These are phyloP conservation scores for Aegithalos caudatus DNA, from an alignment of 2,113 vertebrate genomes.

Conservation along the genomic window DNA sequence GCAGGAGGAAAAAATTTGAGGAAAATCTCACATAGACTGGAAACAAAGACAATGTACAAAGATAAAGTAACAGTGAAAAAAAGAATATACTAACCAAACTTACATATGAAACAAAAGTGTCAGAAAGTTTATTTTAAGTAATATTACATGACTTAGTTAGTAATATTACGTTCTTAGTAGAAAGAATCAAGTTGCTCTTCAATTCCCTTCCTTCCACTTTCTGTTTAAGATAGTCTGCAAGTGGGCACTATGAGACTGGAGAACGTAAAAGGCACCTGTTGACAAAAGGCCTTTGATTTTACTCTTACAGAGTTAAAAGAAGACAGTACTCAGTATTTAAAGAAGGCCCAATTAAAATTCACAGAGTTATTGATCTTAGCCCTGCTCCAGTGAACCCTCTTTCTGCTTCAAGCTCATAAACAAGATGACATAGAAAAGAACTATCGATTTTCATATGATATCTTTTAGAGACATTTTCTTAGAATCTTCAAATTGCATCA, in stretches of 20 bases:
- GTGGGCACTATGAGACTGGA: not conserved
- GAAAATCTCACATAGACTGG: not conserved
- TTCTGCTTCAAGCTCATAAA: slow-evolving; percentile 32
- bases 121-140: not conserved
- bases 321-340: not conserved
- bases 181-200: not conserved
- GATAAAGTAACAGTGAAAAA: not conserved
- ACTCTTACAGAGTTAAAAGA: not conserved
- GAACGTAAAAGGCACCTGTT: not conserved
- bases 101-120: not conserved
- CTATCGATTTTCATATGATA: slow-evolving; percentile 28
- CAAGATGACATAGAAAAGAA: slow-evolving; percentile 23
- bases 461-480: not conserved
- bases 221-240: not conserved
- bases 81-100: not conserved
- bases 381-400: not conserved
- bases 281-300: not conserved
- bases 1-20: not conserved
- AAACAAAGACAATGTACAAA: not conserved
- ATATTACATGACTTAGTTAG: not conserved
- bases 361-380: slow-evolving; percentile 21
- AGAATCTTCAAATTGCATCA: slow-evolving; percentile 9
- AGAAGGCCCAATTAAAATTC: slow-evolving; percentile 36
- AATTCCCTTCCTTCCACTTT: not conserved
- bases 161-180: too few species aligned